Base-by-base conservation (phyloP, 2,113 vertebrate species). In the Sinocyclocheilus rhinocerous region DNA sequence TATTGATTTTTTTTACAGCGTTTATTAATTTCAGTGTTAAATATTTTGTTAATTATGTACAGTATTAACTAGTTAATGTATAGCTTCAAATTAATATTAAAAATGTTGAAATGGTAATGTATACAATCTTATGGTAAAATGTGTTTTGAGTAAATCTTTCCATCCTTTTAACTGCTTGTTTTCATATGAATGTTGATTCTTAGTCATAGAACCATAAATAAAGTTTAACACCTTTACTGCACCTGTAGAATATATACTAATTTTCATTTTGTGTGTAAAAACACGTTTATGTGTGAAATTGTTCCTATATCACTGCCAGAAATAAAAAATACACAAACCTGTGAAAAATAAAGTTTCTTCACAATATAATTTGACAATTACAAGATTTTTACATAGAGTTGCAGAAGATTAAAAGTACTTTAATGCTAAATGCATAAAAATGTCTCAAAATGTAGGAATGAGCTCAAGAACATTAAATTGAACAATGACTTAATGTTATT, bases 241-340 rank as follows among this genome's bases (percentile, higher is more conserved):
- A 61, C 4, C 55, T n/a, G 11, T 45, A 45, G 22, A n/a, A 24
- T 24, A 80, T 78, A 33, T 59, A 22, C 52, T 7, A 55, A 76
- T 33, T 55, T 29, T 52, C 24, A 26, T 76, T 76, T 76, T 52
- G 73, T 76, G 76, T 78, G 76, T 78, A 18, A 57, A 77, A 78
- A 59, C 50, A 79, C 24, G 15, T 78, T 77, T 59, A 33, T 59
- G 76, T 79, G 76, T 59, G 33, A 61, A 61, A 59, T 79, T 16
- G 33, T n/a, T 22, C 10, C 50, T 57, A 36, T 57, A 20, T n/a
- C 76, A 78, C 76, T 78, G 52, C 76, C 52, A 78, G 52, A 78
- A 78, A 45, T 78, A 22, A 55, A n/a, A n/a, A 36, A 39, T 39
- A 12, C 76, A 39, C 22, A 59, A 39, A 61, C 20, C 50, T 39